Evolutionary conservation across 1,140 invertebrate genomes (phyloP), one percentile per base, ranked within the genome.

Genomic region (Saccostrea glomerata): DNA sequence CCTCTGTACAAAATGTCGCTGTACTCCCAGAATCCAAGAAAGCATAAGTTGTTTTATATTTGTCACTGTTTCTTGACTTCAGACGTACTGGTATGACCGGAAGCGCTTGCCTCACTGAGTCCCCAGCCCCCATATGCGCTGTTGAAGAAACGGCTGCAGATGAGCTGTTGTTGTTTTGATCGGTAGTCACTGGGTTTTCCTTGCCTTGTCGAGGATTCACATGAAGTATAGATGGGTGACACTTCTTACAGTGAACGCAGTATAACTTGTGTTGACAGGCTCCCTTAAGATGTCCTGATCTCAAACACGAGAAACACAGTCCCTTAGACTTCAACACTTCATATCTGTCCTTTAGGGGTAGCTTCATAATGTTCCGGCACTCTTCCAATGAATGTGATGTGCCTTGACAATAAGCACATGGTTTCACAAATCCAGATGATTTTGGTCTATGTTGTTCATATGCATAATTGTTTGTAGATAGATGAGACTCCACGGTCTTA

Each of bases 11-110:
- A 86, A 89, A 89, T 11, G 88, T 66, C 36, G 82, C 73, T 40
- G 85, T 90, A 85, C 86, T 88, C 12, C 89, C 86, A 4, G 70
- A 87, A 54, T 90, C 89, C 15, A 90, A 73, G 54, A 90, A 86
- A 54, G 89, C 89, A 55, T 89, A 89, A 25, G 86, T 89, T 36
- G 66, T 70, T 55, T 82, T 55, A 25, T n/a, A 85, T 23, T 87
- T 87, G 30, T 87, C 82, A 60, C 84, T 89, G 36, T 70, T 82
- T 60, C 54, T 36, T 12, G 23, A 63, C 56, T 87, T 89, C 15
- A 89, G 1, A 23, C 86, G 82, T 15, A 89, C 83, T 15, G 60
- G 89, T 36, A 87, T 70, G 15, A 89, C 84, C 47, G 85, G 77
- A 40, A 89, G 36, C 17, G 84, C 88, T 63, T 70, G 66, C n/a